phyloP scores from a whole-genome alignment of 2,888 invertebrate species.

The Taphrorychus bicolor region DNA sequence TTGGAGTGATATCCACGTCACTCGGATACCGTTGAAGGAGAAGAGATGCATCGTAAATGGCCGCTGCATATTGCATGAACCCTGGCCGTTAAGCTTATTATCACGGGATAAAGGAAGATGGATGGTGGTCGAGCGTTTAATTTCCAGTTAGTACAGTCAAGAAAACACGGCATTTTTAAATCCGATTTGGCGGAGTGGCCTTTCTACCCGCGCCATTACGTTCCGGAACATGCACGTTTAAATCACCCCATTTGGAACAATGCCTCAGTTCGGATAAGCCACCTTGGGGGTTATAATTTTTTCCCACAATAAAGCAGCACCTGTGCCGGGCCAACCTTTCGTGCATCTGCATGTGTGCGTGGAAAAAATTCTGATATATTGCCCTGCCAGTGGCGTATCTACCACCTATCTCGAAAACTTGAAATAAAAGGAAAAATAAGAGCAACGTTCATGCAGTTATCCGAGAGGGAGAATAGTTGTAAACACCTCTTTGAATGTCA shows the following conservation, averaged over 20 bases:
- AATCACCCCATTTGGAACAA: constrained; percentile 37
- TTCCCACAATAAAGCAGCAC: constrained; percentile 32
- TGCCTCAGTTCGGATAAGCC: constrained; percentile 32
- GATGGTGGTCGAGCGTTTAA: neutral
- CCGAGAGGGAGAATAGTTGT: neutral
- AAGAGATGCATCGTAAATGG: constrained; percentile 17
- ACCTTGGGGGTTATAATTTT: constrained; percentile 38
- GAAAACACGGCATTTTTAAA: neutral
- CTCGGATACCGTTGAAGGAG: constrained; percentile 9
- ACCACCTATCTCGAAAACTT: neutral
- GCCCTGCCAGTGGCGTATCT: neutral
- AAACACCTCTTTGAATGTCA: constrained; percentile 2
- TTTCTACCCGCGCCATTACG: constrained; percentile 11
- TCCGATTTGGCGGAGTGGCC: neutral
- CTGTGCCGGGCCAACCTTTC: constrained; percentile 20
- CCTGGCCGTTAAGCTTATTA: neutral
- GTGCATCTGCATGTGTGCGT: constrained; percentile 29
- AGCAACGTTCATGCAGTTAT: too few relatives aligned
- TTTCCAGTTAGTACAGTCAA: neutral
- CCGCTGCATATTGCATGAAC: constrained; percentile 30
- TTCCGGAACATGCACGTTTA: constrained; percentile 31
- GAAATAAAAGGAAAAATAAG: neutral
- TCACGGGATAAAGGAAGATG: neutral
- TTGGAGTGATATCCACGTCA: constrained; percentile 20
- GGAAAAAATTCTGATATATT: neutral